Percentiles rank a stretch among this genome's conserved stretches.
These are phyloP conservation scores for Scomber japonicus DNA, from an alignment of 2,113 vertebrate species.

Conservation along the genomic window DNA sequence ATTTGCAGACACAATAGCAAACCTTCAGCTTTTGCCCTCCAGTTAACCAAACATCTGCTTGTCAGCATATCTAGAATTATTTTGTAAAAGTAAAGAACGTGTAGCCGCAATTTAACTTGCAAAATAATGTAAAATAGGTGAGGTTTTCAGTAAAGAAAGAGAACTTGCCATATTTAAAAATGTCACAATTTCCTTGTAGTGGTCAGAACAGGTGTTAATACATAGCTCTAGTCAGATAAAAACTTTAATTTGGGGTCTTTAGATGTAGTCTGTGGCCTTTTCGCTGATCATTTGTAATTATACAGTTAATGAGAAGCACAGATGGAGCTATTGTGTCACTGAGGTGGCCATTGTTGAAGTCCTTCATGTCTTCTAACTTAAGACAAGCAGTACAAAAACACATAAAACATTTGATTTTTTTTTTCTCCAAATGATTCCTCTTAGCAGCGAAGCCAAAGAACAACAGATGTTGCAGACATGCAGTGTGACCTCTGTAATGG, in stretches of 20 bases:
- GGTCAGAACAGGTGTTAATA: not conserved
- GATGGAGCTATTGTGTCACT: not conserved
- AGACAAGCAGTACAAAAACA: not conserved
- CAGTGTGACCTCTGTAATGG: constrained; percentile 3
- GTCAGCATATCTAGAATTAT: not conserved
- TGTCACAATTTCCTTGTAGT: not conserved
- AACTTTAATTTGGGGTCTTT: not conserved
- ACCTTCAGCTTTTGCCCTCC: not conserved
- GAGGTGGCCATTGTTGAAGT: not conserved
- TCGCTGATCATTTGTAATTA: not conserved
- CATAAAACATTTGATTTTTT: not conserved
- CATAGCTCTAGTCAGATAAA: not conserved
- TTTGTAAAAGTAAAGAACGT: not conserved
- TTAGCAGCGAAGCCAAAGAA: not conserved
- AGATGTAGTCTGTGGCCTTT: not conserved
- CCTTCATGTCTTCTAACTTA: not conserved
- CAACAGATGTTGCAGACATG: not conserved
- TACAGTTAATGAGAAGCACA: not conserved
- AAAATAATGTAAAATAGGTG: not conserved
- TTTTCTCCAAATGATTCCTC: not conserved
- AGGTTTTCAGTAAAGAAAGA: not conserved
- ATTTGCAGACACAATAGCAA: not conserved
- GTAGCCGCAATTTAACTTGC: not conserved
- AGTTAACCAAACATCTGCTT: not conserved
- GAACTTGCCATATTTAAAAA: not conserved